phyloP scores from a whole-genome alignment of 2,113 vertebrate species.

The Melanerpes formicivorus region DNA sequence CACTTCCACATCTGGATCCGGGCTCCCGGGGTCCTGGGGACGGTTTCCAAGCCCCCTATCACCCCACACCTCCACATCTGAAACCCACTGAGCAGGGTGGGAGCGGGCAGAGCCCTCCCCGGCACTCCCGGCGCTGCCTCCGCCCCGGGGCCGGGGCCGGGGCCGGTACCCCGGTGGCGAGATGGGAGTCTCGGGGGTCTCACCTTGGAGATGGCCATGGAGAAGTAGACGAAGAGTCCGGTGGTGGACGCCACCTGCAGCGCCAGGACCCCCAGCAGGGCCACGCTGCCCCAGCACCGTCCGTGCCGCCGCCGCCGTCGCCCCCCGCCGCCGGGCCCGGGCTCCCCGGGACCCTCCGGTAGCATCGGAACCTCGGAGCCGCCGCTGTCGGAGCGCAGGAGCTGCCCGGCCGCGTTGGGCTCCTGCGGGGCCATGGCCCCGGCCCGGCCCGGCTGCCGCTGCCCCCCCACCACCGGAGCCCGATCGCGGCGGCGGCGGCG shows the following conservation, averaged over 20 bases:
- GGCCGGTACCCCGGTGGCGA: no score
- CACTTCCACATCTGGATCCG: no score
- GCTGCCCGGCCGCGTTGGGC: background rate
- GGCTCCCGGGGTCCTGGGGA: background rate
- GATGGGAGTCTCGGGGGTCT: background rate
- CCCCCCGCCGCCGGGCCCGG: background rate
- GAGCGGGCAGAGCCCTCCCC: background rate
- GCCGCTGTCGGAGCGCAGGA: slow-evolving; percentile 35
- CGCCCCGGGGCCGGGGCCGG: no score
- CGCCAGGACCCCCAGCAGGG: slow-evolving; percentile 36
- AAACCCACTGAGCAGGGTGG: background rate
- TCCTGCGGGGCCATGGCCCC: slow-evolving; percentile 11
- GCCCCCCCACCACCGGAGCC: background rate
- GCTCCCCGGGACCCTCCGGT: background rate
- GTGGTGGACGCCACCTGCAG: slow-evolving; percentile 52
- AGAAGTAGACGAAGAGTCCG: slow-evolving; percentile 57
- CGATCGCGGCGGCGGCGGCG: background rate
- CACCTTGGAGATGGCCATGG: slow-evolving; percentile 59
- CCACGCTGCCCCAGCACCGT: slow-evolving; percentile 33
- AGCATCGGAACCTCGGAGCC: background rate
- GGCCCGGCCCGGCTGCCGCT: background rate
- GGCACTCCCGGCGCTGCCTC: background rate
- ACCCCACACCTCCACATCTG: background rate
- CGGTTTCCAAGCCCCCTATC: background rate
- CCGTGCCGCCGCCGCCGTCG: background rate